phyloP scores from a whole-genome alignment of 2,797 vertebrate species.

The Odontamblyopus rebecca region DNA sequence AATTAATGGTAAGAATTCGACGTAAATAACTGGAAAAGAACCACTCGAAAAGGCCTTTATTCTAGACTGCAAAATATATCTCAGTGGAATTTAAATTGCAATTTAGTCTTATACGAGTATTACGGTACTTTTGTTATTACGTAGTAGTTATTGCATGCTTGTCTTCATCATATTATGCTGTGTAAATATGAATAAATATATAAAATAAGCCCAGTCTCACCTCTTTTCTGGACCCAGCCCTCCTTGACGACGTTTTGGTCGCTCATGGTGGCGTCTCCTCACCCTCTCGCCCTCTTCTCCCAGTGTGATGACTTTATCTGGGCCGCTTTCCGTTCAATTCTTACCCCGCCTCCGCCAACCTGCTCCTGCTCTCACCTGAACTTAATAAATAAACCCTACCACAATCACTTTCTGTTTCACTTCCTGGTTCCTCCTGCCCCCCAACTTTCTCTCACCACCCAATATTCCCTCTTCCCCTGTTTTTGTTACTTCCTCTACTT shows the following conservation, averaged over 20 bases:
- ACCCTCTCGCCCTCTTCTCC: slow-evolving; percentile 62
- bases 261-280: slow-evolving; percentile 76
- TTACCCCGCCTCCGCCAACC: slow-evolving; percentile 36
- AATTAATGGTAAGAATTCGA: too few relatives aligned
- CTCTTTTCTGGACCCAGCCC: slow-evolving; percentile 83
- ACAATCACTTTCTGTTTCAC: slow-evolving; percentile 44
- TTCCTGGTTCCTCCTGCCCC: slow-evolving; percentile 17
- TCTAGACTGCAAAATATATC: too few relatives aligned
- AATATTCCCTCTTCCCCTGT: background rate
- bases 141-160: too few relatives aligned
- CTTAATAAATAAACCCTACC: slow-evolving; percentile 2
- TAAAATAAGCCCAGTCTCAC: slow-evolving; percentile 40
- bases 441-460: slow-evolving; percentile 27
- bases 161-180: background rate
- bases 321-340: slow-evolving; percentile 19
- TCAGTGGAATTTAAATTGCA: too few relatives aligned
- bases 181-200: too few relatives aligned
- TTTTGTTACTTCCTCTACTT: slow-evolving; percentile 12
- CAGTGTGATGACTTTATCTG: slow-evolving; percentile 62
- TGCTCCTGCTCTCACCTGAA: slow-evolving; percentile 23
- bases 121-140: too few relatives aligned
- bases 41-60: too few relatives aligned
- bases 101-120: too few relatives aligned
- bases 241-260: slow-evolving; percentile 83
- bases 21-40: too few relatives aligned